A percentile compares a stretch with the other conserved stretches of the same genome.
Conservation (phyloP, 2,888 invertebrate genomes). For the Tanytarsus gracilentus region DNA sequence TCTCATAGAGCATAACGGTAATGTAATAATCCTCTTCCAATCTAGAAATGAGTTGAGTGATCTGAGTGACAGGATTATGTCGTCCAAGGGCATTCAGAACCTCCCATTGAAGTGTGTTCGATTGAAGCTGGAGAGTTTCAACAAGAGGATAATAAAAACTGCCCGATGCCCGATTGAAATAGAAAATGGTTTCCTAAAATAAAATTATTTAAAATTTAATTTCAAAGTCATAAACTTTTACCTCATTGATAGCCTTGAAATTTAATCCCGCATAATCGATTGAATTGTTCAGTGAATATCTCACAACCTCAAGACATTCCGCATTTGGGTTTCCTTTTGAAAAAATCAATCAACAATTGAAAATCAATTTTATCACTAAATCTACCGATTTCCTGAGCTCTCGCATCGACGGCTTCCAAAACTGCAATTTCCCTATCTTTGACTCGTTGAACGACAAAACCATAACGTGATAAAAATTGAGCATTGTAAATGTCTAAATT, state of each 20-base stretch:
- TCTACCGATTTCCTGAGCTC: neutral
- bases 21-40: conserved; percentile 6
- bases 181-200: neutral
- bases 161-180: neutral
- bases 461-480: conserved; percentile 12
- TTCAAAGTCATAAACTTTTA: too few species aligned
- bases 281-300: neutral
- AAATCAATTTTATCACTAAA: neutral
- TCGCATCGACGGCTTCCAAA: neutral
- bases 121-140: conserved; percentile 1
- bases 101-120: conserved; percentile 9
- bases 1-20: neutral
- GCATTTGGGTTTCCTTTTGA: neutral
- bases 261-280: neutral
- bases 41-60: neutral
- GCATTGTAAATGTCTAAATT: neutral
- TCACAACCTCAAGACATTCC: neutral
- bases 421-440: neutral
- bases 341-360: neutral
- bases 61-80: conserved; percentile 3
- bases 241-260: neutral
- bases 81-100: neutral
- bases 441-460: neutral
- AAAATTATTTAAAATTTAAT: too few species aligned
- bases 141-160: neutral